Evolutionary conservation across 1,140 invertebrate species (phyloP).

Genomic region (Aethina tumida): DNA sequence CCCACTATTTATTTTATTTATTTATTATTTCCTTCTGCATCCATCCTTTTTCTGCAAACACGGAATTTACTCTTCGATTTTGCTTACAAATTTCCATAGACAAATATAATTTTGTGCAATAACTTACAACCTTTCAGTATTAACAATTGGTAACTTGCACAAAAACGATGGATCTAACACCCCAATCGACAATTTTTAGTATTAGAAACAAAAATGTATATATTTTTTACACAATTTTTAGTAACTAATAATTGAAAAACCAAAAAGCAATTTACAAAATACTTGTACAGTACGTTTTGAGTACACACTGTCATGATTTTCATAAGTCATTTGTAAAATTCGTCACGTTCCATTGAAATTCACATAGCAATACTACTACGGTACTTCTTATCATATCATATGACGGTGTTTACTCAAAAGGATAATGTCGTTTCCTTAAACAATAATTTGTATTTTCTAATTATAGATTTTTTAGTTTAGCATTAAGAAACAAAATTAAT

Average conservation of each 20-base stretch:
- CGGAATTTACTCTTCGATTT: not conserved
- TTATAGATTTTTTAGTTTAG: constrained; percentile 30
- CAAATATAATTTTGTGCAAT: not conserved
- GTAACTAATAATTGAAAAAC: constrained; percentile 12
- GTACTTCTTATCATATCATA: constrained; percentile 18
- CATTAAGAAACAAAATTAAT: constrained; percentile 28
- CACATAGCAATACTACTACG: constrained; percentile 20
- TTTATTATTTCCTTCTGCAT: constrained; percentile 12
- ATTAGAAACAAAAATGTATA: constrained; percentile 18
- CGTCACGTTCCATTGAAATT: constrained; percentile 13
- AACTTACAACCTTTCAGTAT: not conserved
- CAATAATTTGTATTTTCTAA: constrained; percentile 27
- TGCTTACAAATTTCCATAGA: not conserved
- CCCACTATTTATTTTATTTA: constrained; percentile 13
- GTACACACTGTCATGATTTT: constrained; percentile 18
- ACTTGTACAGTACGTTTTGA: constrained; percentile 18
- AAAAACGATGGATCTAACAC: constrained; percentile 1
- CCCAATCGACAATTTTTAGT: constrained; percentile 6
- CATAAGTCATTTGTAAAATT: constrained; percentile 8
- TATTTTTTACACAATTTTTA: constrained; percentile 22
- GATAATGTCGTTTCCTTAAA: constrained; percentile 18
- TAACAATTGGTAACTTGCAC: constrained; percentile 3
- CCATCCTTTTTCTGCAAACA: constrained; percentile 1
- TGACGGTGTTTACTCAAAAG: constrained; percentile 24
- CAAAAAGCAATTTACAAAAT: constrained; percentile 23